A percentile compares a stretch with the other conserved stretches of the same genome.
Conservation (phyloP, 2,113 vertebrate genomes). For the Ceyx melanurus region DNA sequence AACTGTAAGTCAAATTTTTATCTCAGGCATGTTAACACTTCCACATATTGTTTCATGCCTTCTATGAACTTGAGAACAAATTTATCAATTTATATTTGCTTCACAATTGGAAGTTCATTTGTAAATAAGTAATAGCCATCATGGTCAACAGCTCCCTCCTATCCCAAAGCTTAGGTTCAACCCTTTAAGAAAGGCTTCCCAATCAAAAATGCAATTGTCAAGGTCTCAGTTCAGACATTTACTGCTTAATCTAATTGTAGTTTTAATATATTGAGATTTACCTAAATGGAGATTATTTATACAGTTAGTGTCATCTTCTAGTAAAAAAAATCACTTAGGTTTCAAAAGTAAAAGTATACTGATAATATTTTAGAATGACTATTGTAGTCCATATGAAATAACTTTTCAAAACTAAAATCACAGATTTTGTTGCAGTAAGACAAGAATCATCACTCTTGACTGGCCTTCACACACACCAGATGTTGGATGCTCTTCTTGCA, state of each 20-base stretch:
- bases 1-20: not conserved
- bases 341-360: not conserved
- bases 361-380: not conserved
- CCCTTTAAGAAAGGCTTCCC: not conserved
- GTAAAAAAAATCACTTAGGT: not conserved
- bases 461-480: conserved; percentile 87
- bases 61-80: not conserved
- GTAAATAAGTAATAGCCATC: not conserved
- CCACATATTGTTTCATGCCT: not conserved
- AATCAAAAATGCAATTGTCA: not conserved
- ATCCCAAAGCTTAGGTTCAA: not conserved
- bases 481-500: conserved; percentile 95
- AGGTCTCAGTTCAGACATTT: not conserved
- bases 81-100: conserved; percentile 43
- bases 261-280: not conserved
- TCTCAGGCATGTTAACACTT: not conserved
- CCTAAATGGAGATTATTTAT: not conserved
- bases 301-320: not conserved
- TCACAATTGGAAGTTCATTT: conserved; percentile 45
- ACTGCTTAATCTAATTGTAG: not conserved
- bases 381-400: not conserved
- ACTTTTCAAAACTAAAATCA: not conserved
- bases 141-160: not conserved
- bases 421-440: conserved; percentile 1
- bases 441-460: conserved; percentile 46